A percentile compares a stretch with the other conserved stretches of the same genome.
These are phyloP conservation scores for Eulemur macaco DNA, from an alignment of 2,113 vertebrate species.

Conservation along the genomic window DNA sequence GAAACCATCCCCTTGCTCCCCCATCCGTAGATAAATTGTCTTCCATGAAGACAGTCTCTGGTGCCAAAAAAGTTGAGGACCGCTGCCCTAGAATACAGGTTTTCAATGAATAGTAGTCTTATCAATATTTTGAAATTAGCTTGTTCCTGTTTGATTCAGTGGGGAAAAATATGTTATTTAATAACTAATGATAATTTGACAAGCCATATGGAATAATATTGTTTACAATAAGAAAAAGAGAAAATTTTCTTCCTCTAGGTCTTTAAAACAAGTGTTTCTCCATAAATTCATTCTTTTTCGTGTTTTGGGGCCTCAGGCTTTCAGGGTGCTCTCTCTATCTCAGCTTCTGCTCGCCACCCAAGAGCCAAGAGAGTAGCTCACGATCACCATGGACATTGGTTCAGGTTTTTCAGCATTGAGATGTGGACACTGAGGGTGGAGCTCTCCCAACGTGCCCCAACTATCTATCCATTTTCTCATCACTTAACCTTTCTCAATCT, in stretches of 20 bases:
- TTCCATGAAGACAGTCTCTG: too few relatives aligned
- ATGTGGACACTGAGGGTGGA: fast-evolving
- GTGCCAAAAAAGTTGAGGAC: background rate
- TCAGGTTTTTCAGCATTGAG: background rate
- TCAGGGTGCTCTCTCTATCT: background rate
- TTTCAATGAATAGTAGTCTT: background rate
- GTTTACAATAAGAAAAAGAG: background rate
- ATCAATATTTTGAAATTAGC: background rate
- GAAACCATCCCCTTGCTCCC: too few relatives aligned
- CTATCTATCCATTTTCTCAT: background rate
- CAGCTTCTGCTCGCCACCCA: background rate
- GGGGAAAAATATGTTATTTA: background rate
- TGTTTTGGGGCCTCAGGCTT: background rate
- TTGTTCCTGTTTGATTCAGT: background rate
- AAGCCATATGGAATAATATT: background rate
- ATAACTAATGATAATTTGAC: background rate
- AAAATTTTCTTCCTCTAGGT: background rate
- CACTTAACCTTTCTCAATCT: background rate
- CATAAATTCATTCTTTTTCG: background rate
- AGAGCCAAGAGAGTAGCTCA: background rate
- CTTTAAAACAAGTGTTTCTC: background rate
- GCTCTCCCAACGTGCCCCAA: background rate
- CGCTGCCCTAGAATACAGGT: background rate
- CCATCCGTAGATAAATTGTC: too few relatives aligned
- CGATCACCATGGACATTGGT: background rate